Conservation (phyloP, 2,797 vertebrate genomes). For the Cryptoprocta ferox region DNA sequence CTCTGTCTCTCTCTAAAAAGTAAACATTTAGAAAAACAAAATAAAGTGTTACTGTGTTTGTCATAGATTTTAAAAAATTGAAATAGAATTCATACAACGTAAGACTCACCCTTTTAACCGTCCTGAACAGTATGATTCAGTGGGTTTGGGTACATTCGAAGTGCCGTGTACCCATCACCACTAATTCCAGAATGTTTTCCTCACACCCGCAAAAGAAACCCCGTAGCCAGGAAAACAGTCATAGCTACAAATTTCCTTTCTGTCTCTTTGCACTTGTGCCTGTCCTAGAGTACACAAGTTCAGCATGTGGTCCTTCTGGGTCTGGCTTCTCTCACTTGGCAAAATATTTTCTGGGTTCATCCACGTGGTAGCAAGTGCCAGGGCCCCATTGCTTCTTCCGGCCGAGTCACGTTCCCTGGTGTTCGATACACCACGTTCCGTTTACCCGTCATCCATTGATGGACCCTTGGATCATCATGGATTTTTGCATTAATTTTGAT, state of each 20-base stretch:
- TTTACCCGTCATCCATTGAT: neutral
- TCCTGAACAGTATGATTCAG: neutral
- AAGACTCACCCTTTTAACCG: neutral
- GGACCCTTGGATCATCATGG: neutral
- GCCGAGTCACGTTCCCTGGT: neutral
- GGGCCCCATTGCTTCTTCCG: accelerated
- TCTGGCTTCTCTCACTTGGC: neutral
- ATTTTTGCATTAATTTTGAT: neutral
- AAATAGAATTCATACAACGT: neutral
- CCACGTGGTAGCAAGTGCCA: accelerated
- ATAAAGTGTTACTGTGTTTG: neutral
- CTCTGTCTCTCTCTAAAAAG: too few species aligned
- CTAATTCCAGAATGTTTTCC: neutral
- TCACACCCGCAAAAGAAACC: neutral
- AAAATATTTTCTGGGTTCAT: neutral
- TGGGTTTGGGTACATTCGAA: neutral
- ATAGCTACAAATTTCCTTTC: neutral
- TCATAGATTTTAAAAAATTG: neutral
- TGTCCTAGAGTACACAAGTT: neutral
- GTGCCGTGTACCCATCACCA: accelerated
- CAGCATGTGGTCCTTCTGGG: accelerated
- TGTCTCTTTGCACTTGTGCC: neutral
- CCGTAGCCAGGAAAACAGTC: accelerated
- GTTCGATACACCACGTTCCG: accelerated
- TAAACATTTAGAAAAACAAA: too few species aligned